Evolutionary conservation across 2,797 vertebrate genomes (phyloP).

Genomic region (Coregonus suidteri): DNA sequence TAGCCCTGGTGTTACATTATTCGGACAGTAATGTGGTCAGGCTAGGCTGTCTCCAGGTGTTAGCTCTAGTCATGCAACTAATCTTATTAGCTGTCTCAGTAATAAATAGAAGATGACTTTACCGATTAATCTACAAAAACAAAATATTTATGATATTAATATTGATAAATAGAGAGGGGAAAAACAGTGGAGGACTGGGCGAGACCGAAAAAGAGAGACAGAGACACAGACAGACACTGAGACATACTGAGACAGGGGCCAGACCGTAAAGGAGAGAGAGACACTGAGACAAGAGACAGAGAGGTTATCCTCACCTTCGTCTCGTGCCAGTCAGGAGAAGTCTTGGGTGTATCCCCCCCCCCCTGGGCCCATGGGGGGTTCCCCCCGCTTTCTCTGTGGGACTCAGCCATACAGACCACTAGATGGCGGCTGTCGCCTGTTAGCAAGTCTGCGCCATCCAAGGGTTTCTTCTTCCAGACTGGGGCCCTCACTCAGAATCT

Average conservation of each 20-base stretch:
- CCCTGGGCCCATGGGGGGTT: no score
- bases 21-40: not conserved
- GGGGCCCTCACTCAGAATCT: no score
- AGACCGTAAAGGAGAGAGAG: not conserved
- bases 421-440: no score
- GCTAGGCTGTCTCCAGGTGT: not conserved
- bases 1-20: no score
- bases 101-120: not conserved
- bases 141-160: no score
- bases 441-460: no score
- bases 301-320: slow-evolving; percentile 80
- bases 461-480: no score
- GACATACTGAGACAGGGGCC: not conserved
- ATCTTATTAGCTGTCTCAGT: no score
- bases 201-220: not conserved
- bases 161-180: no score
- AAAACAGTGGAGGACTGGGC: not conserved
- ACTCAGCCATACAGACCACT: slow-evolving; percentile 61
- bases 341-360: slow-evolving; percentile 85
- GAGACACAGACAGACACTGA: not conserved
- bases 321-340: slow-evolving; percentile 85
- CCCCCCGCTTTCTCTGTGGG: slow-evolving; percentile 56
- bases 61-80: no score
- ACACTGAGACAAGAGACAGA: not conserved
- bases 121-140: no score